Evolutionary conservation across 2,797 vertebrate genomes (phyloP).

Genomic region (Enteromius trimaculatus): DNA sequence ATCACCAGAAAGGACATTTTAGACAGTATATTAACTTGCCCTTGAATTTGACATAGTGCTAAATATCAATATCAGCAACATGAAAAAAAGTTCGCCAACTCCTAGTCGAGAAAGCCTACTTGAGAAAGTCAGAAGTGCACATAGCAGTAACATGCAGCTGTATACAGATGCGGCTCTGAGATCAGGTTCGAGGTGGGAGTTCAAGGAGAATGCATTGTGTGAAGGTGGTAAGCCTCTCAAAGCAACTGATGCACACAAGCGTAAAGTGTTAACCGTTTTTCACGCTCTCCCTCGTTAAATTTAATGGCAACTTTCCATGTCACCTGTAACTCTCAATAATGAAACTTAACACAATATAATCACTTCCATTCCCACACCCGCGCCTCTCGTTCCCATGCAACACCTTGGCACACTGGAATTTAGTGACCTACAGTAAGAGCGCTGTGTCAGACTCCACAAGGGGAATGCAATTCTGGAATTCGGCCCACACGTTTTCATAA

Average conservation of each 20-base stretch:
- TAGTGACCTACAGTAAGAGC: slow-evolving; percentile 28
- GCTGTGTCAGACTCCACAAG: slow-evolving; percentile 20
- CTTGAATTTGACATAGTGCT: not conserved
- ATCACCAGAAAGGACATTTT: not conserved
- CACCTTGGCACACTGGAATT: slow-evolving; percentile 12
- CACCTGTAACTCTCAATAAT: slow-evolving; percentile 76
- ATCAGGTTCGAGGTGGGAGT: not conserved
- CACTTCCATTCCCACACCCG: slow-evolving; percentile 66
- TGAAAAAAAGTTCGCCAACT: not conserved
- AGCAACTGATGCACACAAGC: slow-evolving; percentile 55
- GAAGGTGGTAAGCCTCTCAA: slow-evolving; percentile 51
- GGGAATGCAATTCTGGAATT: not conserved
- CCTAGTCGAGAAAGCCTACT: not conserved
- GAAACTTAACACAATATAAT: slow-evolving; percentile 74
- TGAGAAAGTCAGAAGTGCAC: not conserved
- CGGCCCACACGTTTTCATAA: slow-evolving; percentile 7
- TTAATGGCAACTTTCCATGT: slow-evolving; percentile 72
- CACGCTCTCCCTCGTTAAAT: slow-evolving; percentile 68
- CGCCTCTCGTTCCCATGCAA: slow-evolving; percentile 46
- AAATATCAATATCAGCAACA: not conserved
- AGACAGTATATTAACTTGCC: not conserved
- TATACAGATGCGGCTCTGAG: not conserved
- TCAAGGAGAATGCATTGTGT: slow-evolving; percentile 25
- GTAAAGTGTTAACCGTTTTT: slow-evolving; percentile 68
- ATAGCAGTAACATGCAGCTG: not conserved